Conservation (phyloP, 1,140 invertebrate species). For the Bombus vancouverensis region DNA sequence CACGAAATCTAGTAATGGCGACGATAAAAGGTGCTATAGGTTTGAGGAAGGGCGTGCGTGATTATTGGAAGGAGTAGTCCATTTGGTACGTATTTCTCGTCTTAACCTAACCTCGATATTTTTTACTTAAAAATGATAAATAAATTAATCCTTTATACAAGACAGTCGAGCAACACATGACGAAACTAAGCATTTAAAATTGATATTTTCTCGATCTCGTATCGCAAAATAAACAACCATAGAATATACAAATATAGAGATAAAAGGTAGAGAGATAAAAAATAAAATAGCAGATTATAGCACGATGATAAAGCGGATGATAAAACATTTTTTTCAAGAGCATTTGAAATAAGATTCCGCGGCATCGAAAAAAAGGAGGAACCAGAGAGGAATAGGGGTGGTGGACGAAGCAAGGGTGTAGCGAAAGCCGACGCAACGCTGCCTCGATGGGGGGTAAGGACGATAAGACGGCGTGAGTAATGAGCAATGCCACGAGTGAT, state of each 20-base stretch:
- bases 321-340: background rate
- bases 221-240: background rate
- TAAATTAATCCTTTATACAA: no score
- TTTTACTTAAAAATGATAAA: no score
- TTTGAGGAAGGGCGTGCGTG: slow-evolving; percentile 38
- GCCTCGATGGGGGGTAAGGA: slow-evolving; percentile 66
- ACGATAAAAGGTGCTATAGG: slow-evolving; percentile 74
- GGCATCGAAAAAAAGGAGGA: slow-evolving; percentile 26
- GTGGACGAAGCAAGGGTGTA: slow-evolving; percentile 56
- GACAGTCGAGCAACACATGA: no score
- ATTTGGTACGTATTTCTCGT: no score
- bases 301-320: background rate
- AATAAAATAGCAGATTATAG: background rate
- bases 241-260: background rate
- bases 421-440: slow-evolving; percentile 46
- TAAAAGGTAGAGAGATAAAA: background rate
- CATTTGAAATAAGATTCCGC: slow-evolving; percentile 53
- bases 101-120: no score
- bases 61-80: background rate
- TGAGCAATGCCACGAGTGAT: slow-evolving; percentile 82
- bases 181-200: background rate
- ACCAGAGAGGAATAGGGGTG: slow-evolving; percentile 14
- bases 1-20: slow-evolving; percentile 79
- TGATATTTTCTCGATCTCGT: background rate
- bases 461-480: slow-evolving; percentile 81